These are phyloP conservation scores for Diuraphis noxia DNA, from an alignment of 1,140 invertebrate species.

Conservation along the genomic window DNA sequence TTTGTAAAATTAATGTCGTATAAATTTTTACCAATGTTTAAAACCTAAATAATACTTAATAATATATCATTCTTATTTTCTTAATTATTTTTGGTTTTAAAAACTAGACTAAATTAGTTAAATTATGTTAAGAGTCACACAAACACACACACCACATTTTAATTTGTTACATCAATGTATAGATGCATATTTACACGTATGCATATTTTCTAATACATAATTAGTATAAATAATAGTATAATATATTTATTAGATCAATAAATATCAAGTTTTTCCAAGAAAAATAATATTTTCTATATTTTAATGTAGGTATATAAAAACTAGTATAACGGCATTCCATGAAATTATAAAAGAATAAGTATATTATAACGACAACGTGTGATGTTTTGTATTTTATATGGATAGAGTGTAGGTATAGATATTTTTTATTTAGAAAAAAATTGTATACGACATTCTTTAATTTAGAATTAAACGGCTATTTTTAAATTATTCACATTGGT, in stretches of 20 bases:
- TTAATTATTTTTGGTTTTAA: no score
- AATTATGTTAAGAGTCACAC: no score
- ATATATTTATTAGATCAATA: not conserved
- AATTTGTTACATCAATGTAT: not conserved
- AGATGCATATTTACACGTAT: not conserved
- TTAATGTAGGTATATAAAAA: not conserved
- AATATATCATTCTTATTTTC: no score
- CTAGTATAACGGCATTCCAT: conserved; percentile 27
- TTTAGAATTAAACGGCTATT: not conserved
- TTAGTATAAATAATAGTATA: not conserved
- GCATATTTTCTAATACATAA: not conserved
- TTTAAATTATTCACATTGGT: not conserved
- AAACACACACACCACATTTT: not conserved
- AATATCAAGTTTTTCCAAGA: not conserved
- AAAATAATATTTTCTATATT: not conserved
- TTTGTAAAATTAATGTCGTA: no score
- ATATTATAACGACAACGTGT: not conserved
- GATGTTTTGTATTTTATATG: not conserved
- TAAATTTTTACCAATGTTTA: no score
- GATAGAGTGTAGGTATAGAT: no score
- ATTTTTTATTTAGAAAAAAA: not conserved
- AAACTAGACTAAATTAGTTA: no score
- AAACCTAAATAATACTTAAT: no score
- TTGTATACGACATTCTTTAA: not conserved
- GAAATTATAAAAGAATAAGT: not conserved